Evolutionary conservation across 2,113 vertebrate genomes (phyloP), one percentile per base, ranked within the genome.

Genomic region (Cichladusa arquata): DNA sequence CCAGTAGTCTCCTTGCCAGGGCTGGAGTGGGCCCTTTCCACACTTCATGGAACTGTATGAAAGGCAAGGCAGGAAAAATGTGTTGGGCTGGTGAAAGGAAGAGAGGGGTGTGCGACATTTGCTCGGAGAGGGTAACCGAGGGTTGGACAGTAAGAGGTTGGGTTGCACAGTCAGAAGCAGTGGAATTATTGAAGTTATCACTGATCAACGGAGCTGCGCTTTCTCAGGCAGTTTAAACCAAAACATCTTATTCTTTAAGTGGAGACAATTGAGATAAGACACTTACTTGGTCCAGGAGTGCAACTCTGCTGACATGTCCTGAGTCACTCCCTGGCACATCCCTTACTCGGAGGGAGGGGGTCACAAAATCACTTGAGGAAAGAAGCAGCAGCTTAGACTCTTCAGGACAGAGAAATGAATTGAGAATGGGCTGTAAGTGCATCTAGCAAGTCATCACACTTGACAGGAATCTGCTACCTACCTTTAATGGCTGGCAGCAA

Each of bases 291-390:
- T 34, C 42, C 58, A 34, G 58, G 54, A 89, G 29, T 14, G 25
- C 38, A 62, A 50, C 45, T 76, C 48, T 50, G 72, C 53, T 51
- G 64, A 66, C 50, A 5, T 0, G 4, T 26, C 53, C 73, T 3
- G 22, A 79, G 38, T 8, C 0, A 0, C 24, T 40, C 31, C 65
- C 67, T 3, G 0, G 34, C 1, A 0, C 51, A 73, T 38, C 87
- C 26, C 24, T 71, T 6, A 1, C 2, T 12, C 29, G 42, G 64
- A 88, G 17, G 56, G 42, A 92, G 14, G 19, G 9, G 17, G 28
- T 79, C 10, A 0, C 66, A 60, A 65, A 71, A 67, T 66, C 7
- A 5, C 71, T 29, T 38, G 28, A 78, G 23, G 17, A 23, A 60
- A 82, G 89, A 14, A 81, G 48, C 19, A 47, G 51, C 64, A 66